Conservation (phyloP, 2,888 invertebrate species). For the Rotaria macrura region DNA sequence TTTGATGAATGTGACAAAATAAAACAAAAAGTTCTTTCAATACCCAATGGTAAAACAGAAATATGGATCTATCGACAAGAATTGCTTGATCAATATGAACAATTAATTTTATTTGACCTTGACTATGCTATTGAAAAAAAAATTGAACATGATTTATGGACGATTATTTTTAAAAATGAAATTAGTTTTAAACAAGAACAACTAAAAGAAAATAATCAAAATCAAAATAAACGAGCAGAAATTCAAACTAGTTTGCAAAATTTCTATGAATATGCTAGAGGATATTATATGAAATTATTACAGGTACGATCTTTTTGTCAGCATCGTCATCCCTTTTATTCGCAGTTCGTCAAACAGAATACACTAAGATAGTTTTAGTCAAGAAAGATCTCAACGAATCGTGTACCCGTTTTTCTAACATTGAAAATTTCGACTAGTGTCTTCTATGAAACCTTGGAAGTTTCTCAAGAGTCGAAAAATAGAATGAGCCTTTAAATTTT, state of each 20-base stretch:
- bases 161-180: constrained; percentile 31
- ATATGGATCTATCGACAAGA: constrained; percentile 29
- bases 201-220: constrained; percentile 21
- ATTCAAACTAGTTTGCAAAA: constrained; percentile 25
- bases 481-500: no score
- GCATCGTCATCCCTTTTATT: no score
- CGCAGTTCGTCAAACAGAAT: no score
- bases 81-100: constrained; percentile 25
- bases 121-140: constrained; percentile 30
- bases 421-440: no score
- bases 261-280: constrained; percentile 28
- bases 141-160: constrained; percentile 32
- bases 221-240: not conserved
- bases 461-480: no score
- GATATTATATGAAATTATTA: constrained; percentile 28
- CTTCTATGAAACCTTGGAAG: no score
- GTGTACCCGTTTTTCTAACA: no score
- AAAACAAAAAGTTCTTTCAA: constrained; percentile 20
- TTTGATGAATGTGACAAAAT: constrained; percentile 27
- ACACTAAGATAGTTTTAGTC: no score
- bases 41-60: constrained; percentile 21
- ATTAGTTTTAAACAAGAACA: constrained; percentile 29
- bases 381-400: no score
- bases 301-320: not conserved
- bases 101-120: constrained; percentile 30